Evolutionary conservation across 92 coral and sea anemone species (phyloP).

Genomic region (Zoanthus sociatus): DNA sequence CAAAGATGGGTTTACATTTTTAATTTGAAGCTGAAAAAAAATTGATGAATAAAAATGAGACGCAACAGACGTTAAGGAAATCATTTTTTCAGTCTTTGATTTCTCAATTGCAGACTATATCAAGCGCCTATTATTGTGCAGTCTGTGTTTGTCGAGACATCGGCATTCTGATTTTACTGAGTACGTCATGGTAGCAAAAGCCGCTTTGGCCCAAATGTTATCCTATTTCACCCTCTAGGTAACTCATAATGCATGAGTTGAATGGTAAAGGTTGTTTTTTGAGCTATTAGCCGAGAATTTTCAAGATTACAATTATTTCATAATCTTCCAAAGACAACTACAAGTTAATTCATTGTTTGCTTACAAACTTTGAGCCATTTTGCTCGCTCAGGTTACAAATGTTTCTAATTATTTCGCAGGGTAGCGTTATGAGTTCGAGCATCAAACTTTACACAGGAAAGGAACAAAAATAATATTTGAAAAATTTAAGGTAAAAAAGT

Average conservation of each 20-base stretch:
- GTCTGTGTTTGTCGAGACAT: background rate
- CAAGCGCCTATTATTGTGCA: background rate
- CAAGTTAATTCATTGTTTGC: conserved; percentile 24
- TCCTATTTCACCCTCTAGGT: background rate
- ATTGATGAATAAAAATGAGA: too few species aligned
- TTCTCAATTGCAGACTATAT: background rate
- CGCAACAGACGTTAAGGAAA: background rate
- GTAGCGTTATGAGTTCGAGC: conserved; percentile 21
- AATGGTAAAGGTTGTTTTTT: background rate
- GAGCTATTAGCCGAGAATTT: background rate
- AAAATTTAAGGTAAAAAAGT: too few species aligned
- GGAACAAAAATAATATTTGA: too few species aligned
- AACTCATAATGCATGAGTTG: background rate
- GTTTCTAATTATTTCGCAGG: conserved; percentile 15
- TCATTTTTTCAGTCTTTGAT: background rate
- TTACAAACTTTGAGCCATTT: background rate
- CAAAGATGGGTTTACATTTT: too few species aligned
- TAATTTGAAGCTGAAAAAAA: too few species aligned
- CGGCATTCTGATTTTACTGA: conserved; percentile 3
- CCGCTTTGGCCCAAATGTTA: background rate
- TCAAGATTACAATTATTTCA: conserved; percentile 6
- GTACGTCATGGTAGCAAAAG: conserved; percentile 4
- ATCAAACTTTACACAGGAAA: background rate
- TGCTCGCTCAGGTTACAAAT: background rate
- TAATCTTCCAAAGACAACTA: too few species aligned